phyloP scores from a whole-genome alignment of 2,113 vertebrate species.

The Sminthopsis crassicaudata region DNA sequence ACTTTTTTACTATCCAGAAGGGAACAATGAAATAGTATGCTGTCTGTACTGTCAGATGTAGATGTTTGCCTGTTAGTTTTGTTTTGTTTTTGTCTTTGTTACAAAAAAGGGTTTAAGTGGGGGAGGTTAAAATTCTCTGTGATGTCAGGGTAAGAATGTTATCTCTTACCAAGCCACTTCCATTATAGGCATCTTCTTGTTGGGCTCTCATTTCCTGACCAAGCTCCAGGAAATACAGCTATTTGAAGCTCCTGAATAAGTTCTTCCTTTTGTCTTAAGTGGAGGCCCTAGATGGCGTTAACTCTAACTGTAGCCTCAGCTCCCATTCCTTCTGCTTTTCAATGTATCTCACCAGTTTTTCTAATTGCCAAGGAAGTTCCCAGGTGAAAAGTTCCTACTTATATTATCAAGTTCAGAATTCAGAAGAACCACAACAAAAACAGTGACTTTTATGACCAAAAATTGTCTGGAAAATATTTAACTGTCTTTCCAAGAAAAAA shows the following conservation, averaged over 20 bases:
- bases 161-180: neutral
- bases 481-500: neutral
- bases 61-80: neutral
- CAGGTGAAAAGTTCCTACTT: neutral
- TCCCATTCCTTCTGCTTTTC: neutral
- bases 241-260: neutral
- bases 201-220: neutral
- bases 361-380: neutral
- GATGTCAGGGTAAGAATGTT: neutral
- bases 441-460: neutral
- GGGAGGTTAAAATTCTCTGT: neutral
- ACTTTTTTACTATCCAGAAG: neutral
- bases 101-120: neutral
- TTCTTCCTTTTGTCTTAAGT: neutral
- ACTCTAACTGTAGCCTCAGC: neutral
- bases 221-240: neutral
- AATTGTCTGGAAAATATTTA: neutral
- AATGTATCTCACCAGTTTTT: neutral
- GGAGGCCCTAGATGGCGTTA: neutral
- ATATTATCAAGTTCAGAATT: neutral
- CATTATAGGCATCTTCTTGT: neutral
- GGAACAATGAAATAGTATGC: neutral
- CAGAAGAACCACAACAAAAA: neutral
- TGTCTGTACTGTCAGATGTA: neutral
- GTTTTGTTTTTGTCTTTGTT: neutral